Percentiles rank a stretch among this genome's conserved stretches.
Evolutionary conservation across 1,140 invertebrate species (phyloP).

Genomic region (Tigriopus japonicus): DNA sequence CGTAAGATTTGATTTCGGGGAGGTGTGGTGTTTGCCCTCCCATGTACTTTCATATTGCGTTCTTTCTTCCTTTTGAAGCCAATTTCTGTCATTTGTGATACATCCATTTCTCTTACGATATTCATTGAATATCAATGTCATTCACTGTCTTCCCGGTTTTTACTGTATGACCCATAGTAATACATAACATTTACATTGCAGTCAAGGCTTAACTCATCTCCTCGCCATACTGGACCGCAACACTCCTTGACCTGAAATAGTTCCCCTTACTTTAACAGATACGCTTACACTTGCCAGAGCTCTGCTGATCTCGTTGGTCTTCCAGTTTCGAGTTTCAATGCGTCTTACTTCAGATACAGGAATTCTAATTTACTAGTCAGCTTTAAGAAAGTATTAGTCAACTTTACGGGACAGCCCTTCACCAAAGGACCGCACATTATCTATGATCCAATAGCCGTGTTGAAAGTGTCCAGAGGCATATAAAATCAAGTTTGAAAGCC

Average conservation of each 20-base stretch:
- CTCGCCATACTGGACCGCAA: conserved; percentile 28
- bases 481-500: conserved; percentile 14
- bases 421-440: conserved; percentile 6
- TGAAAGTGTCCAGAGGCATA: conserved; percentile 13
- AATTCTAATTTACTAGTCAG: conserved; percentile 22
- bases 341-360: conserved; percentile 23
- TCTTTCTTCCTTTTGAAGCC: no score
- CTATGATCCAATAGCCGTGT: conserved; percentile 16
- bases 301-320: no score
- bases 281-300: no score
- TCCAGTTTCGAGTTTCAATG: no score
- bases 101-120: no score
- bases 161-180: no score
- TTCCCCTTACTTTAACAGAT: conserved; percentile 23
- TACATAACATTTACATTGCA: conserved; percentile 24
- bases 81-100: no score
- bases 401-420: conserved; percentile 11
- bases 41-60: no score
- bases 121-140: no score
- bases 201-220: conserved; percentile 22
- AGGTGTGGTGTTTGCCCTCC: no score
- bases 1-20: no score
- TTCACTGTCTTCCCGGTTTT: no score
- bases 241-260: conserved; percentile 27
- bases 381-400: conserved; percentile 15